A percentile compares a stretch with the other conserved stretches of the same genome.
Conservation (phyloP, 2,113 vertebrate genomes). For the Antechinus stuartii region DNA sequence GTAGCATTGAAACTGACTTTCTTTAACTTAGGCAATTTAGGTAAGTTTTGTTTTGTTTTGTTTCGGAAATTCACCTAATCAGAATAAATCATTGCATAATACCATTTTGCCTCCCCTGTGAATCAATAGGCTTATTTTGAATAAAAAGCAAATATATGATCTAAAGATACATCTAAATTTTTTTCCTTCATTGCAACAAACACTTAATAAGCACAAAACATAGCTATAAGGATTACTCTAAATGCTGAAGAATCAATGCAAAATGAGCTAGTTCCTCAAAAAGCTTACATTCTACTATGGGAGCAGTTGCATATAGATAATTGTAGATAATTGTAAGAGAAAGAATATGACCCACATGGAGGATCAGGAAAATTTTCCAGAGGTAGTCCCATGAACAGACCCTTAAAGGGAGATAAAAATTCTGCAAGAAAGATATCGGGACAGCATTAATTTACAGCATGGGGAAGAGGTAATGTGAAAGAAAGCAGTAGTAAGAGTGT, state of each 20-base stretch:
- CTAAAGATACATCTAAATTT: constrained; percentile 45
- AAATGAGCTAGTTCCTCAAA: background rate
- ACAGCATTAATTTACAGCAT: background rate
- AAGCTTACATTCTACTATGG: background rate
- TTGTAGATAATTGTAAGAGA: background rate
- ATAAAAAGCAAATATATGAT: constrained; percentile 49
- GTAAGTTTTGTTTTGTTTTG: background rate
- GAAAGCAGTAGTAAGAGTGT: background rate
- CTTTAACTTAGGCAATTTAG: background rate
- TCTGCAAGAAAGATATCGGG: background rate
- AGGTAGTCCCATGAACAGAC: background rate
- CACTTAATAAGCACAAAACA: background rate
- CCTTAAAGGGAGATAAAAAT: background rate
- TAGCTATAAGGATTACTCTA: background rate
- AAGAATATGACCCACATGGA: background rate
- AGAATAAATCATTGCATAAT: background rate
- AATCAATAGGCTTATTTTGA: constrained; percentile 37
- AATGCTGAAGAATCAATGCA: background rate
- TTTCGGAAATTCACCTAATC: background rate
- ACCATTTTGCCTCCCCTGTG: constrained; percentile 14
- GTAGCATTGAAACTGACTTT: background rate
- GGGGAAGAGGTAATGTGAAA: background rate
- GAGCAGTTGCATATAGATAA: background rate
- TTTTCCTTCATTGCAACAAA: background rate
- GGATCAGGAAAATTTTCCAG: background rate